A percentile compares a stretch with the other conserved stretches of the same genome.
phyloP scores from a whole-genome alignment of 2,888 invertebrate genomes.

The Ferdinandea cuprea region DNA sequence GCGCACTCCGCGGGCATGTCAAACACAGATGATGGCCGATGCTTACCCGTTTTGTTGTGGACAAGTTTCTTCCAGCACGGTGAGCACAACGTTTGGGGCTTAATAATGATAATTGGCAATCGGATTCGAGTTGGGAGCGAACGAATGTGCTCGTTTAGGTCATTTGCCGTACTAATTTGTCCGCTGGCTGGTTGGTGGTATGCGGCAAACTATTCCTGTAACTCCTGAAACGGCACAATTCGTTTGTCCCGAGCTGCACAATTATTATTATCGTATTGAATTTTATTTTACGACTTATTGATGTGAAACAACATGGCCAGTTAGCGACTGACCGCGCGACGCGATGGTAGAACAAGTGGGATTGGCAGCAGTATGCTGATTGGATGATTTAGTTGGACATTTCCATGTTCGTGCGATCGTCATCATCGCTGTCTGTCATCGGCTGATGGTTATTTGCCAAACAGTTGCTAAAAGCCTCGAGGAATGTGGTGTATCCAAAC shows the following conservation, averaged over 20 bases:
- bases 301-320: conserved; percentile 36
- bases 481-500: conserved; percentile 23
- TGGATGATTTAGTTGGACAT: conserved; percentile 30
- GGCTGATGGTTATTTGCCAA: conserved; percentile 27
- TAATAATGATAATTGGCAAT: conserved; percentile 68
- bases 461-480: conserved; percentile 9
- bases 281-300: conserved; percentile 65
- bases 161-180: conserved; percentile 70
- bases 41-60: conserved; percentile 18
- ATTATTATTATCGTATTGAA: conserved; percentile 57
- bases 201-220: conserved; percentile 51
- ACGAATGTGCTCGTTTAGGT: conserved; percentile 60
- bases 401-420: conserved; percentile 38
- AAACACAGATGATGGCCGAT: conserved; percentile 57
- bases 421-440: conserved; percentile 38
- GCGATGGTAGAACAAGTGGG: conserved; percentile 51
- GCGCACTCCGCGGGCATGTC: conserved; percentile 42
- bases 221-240: conserved; percentile 57
- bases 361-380: conserved; percentile 59
- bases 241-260: conserved; percentile 6
- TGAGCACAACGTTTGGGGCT: conserved; percentile 36
- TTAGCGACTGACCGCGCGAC: too few relatives aligned
- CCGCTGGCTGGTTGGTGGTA: conserved; percentile 8
- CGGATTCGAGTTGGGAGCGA: conserved; percentile 20
- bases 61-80: conserved; percentile 11